A percentile compares a stretch with the other conserved stretches of the same genome.
phyloP scores from a whole-genome alignment of 2,888 invertebrate genomes.

The Pelosia muscerda region DNA sequence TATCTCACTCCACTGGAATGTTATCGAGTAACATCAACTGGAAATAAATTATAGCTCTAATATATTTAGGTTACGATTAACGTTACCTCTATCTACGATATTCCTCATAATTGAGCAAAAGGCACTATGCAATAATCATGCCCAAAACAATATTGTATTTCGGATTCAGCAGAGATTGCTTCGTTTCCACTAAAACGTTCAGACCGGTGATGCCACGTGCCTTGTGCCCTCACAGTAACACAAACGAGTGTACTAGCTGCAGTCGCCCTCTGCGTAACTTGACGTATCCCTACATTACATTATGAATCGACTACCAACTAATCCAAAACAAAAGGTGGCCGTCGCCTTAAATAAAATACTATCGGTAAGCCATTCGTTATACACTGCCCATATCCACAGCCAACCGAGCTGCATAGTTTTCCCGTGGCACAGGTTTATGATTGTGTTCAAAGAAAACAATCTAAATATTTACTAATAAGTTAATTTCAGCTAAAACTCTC shows the following conservation, averaged over 20 bases:
- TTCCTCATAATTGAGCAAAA: constrained; percentile 81
- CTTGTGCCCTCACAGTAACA: constrained; percentile 71
- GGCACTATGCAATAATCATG: constrained; percentile 82
- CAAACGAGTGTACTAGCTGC: constrained; percentile 44
- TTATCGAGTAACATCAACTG: constrained; percentile 49
- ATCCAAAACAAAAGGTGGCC: constrained; percentile 42
- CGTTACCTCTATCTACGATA: constrained; percentile 66
- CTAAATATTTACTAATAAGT: constrained; percentile 25
- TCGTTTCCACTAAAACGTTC: constrained; percentile 60
- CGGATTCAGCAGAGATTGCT: constrained; percentile 67
- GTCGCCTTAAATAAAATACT: constrained; percentile 58
- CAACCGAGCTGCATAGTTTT: constrained; percentile 55
- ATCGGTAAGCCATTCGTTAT: constrained; percentile 61
- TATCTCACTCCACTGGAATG: constrained; percentile 53
- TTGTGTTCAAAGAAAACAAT: constrained; percentile 55
- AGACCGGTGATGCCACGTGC: constrained; percentile 74
- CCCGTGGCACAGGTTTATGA: constrained; percentile 58
- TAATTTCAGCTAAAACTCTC: constrained; percentile 37
- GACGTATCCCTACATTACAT: constrained; percentile 37
- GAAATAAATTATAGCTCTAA: constrained; percentile 65
- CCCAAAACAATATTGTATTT: constrained; percentile 72
- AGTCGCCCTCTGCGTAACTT: constrained; percentile 34
- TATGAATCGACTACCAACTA: constrained; percentile 31
- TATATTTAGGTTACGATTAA: constrained; percentile 66
- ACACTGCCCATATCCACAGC: constrained; percentile 54